phyloP scores from a whole-genome alignment of 2,113 vertebrate genomes.

The Piprites chloris region DNA sequence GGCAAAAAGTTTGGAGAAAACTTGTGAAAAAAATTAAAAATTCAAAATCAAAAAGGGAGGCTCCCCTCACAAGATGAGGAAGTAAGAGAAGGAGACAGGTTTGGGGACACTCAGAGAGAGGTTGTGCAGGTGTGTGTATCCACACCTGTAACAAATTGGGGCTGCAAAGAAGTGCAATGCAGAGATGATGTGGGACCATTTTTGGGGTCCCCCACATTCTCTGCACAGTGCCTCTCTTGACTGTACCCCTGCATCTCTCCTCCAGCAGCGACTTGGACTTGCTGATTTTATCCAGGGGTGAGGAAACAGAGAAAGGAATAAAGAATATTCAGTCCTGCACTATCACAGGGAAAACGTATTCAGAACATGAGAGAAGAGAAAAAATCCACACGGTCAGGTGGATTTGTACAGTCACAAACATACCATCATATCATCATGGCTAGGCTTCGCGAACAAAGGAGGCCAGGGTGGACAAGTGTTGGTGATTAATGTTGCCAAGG shows the following conservation, averaged over 20 bases:
- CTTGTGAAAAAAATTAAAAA: background rate
- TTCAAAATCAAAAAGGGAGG: background rate
- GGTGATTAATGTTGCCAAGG: no score
- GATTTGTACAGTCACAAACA: background rate
- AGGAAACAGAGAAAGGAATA: background rate
- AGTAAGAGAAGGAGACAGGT: background rate
- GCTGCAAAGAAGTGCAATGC: background rate
- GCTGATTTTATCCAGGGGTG: background rate
- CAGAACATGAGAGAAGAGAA: background rate
- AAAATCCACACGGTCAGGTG: background rate
- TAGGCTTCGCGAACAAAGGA: no score
- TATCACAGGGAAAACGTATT: background rate
- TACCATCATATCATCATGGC: background rate
- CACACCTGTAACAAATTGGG: background rate
- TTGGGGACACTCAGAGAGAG: background rate
- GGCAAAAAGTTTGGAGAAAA: background rate
- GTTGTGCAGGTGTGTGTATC: background rate
- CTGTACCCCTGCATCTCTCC: background rate
- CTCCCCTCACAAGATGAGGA: fast-evolving
- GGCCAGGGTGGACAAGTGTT: no score
- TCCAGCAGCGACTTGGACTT: background rate
- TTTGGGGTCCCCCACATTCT: background rate
- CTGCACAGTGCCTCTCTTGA: fast-evolving
- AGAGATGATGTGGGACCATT: background rate
- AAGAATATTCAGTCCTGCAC: background rate